These are phyloP conservation scores for Lophura nycthemera DNA, from an alignment of 2,113 vertebrate genomes.

Conservation along the genomic window DNA sequence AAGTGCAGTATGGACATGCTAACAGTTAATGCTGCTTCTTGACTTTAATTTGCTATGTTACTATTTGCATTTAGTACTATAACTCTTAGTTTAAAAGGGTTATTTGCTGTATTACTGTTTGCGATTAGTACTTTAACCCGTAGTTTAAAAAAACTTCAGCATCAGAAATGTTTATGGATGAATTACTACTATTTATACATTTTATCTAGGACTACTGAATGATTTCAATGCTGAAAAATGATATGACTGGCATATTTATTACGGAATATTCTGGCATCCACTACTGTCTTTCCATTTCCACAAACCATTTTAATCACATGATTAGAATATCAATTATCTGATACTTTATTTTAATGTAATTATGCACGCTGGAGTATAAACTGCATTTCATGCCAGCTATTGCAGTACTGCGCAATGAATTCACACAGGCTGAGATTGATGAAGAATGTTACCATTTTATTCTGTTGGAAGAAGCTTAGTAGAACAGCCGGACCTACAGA, in stretches of 20 bases:
- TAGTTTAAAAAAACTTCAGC: background rate
- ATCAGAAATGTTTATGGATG: background rate
- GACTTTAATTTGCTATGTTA: background rate
- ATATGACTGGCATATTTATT: background rate
- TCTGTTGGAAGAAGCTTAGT: background rate
- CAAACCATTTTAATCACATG: background rate
- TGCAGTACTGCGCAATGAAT: background rate
- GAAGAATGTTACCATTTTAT: background rate
- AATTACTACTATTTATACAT: background rate
- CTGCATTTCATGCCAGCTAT: background rate
- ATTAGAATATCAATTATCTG: background rate
- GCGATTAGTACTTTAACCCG: background rate
- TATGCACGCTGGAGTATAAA: background rate
- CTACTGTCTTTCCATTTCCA: background rate
- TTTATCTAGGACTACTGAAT: background rate
- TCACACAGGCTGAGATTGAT: background rate
- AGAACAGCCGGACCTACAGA: background rate
- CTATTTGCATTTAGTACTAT: background rate
- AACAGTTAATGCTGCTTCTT: background rate
- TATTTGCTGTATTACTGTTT: background rate
- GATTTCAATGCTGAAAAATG: background rate
- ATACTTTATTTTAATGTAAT: background rate
- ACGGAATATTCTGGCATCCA: background rate
- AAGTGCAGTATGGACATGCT: background rate
- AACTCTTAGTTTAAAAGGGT: background rate